Percentiles rank a stretch among this genome's conserved stretches.
Evolutionary conservation across 2,113 vertebrate genomes (phyloP).

Genomic region (Oreochromis niloticus): DNA sequence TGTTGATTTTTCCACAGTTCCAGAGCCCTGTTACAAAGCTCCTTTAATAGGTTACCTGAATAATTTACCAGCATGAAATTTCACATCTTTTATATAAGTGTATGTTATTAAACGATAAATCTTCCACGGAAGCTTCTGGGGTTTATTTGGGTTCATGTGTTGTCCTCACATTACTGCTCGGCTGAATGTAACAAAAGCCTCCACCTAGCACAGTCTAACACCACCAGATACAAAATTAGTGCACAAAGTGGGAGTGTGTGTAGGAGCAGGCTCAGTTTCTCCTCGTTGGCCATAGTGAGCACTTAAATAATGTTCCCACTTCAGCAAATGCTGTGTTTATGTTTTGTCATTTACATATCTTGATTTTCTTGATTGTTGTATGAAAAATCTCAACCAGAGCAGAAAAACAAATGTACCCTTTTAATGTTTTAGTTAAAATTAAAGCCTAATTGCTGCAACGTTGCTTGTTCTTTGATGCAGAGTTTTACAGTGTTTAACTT

Average conservation of each 20-base stretch:
- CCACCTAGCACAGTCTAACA: background rate
- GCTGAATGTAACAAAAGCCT: background rate
- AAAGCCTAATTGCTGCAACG: background rate
- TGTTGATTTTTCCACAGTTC: background rate
- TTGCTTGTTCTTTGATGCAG: background rate
- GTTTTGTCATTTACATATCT: background rate
- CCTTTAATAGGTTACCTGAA: background rate
- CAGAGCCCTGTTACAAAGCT: background rate
- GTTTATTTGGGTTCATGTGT: background rate
- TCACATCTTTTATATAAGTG: background rate
- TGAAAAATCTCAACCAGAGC: rapidly evolving
- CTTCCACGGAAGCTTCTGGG: background rate
- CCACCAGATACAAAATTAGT: background rate
- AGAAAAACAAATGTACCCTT: background rate
- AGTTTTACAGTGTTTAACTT: background rate
- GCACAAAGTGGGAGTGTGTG: background rate
- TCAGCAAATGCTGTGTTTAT: background rate
- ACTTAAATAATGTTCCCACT: background rate
- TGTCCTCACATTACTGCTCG: background rate
- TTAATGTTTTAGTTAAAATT: background rate
- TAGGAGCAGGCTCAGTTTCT: background rate
- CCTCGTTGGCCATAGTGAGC: background rate
- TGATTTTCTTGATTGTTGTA: background rate
- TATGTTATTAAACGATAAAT: background rate
- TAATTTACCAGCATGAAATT: background rate